Evolutionary conservation across 2,888 invertebrate species (phyloP).

Genomic region (Leuctra nigra): DNA sequence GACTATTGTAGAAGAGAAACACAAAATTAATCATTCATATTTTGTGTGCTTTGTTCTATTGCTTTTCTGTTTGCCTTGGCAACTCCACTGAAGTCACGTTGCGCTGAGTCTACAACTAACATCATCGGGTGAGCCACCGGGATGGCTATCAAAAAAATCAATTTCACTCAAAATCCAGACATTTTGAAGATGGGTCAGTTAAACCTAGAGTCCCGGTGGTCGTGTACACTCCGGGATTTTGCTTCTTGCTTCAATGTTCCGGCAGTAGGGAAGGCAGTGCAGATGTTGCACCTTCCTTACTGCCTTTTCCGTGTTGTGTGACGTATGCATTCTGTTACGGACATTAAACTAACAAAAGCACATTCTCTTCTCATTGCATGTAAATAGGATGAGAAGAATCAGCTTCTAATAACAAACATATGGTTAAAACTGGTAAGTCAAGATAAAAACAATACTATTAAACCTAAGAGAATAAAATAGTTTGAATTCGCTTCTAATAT

Average conservation of each 20-base stretch:
- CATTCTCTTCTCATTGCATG: constrained; percentile 43
- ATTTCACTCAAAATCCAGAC: not conserved
- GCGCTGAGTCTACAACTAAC: too few relatives aligned
- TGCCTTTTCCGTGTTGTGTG: constrained; percentile 25
- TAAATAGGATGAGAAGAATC: constrained; percentile 89
- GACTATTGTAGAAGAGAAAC: not conserved
- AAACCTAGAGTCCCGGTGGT: not conserved
- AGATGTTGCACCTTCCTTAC: constrained; percentile 7
- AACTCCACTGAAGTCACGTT: too few relatives aligned
- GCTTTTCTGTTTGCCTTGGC: too few relatives aligned
- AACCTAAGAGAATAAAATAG: constrained; percentile 29
- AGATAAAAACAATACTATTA: constrained; percentile 28
- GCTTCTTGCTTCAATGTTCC: constrained; percentile 27
- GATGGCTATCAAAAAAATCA: not conserved
- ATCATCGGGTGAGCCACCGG: too few relatives aligned
- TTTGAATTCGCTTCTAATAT: constrained; percentile 20
- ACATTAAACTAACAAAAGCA: constrained; percentile 30
- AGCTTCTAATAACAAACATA: constrained; percentile 92
- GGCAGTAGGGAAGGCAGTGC: constrained; percentile 1
- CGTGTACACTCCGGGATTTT: constrained; percentile 22
- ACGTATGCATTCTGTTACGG: constrained; percentile 29
- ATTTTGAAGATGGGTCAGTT: not conserved
- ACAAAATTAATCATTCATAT: not conserved
- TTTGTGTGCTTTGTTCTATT: not conserved
- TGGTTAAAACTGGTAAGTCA: constrained; percentile 92